Conservation (phyloP, 2,797 vertebrate genomes). For the Chelidonichthys spinosus region DNA sequence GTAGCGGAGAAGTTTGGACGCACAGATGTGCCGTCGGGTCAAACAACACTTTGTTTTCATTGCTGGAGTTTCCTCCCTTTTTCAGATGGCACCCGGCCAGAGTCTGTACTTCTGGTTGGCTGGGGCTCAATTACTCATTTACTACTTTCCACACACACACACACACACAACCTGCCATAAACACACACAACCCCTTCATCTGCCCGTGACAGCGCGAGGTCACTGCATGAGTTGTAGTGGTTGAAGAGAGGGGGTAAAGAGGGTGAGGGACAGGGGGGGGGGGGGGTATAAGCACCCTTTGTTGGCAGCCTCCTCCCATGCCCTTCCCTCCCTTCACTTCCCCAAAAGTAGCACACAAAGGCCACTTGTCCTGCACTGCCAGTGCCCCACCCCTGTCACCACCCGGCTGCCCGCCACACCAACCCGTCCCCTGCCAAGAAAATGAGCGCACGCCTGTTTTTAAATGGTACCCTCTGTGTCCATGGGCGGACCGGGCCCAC, state of each 20-base stretch:
- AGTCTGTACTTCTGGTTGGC: constrained; percentile 49
- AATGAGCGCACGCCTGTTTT: constrained; percentile 80
- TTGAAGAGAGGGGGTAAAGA: constrained; percentile 29
- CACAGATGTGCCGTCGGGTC: constrained; percentile 74
- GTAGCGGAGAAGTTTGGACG: constrained; percentile 57
- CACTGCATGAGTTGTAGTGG: constrained; percentile 63
- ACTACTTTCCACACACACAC: constrained; percentile 46
- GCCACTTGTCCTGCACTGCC: constrained; percentile 83
- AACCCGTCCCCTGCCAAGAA: constrained; percentile 83
- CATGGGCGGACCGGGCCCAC: constrained; percentile 53
- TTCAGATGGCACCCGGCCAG: constrained; percentile 57
- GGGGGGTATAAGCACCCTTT: constrained; percentile 74
- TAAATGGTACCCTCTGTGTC: constrained; percentile 82
- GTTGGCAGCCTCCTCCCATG: constrained; percentile 74
- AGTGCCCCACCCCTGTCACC: constrained; percentile 84
- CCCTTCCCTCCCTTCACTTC: constrained; percentile 70
- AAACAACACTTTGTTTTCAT: constrained; percentile 72
- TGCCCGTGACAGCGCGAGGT: constrained; percentile 63
- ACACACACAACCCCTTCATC: constrained; percentile 55
- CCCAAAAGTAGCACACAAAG: constrained; percentile 85
- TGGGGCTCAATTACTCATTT: constrained; percentile 65
- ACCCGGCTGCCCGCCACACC: constrained; percentile 86
- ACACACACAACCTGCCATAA: constrained; percentile 40
- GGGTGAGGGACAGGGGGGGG: constrained; percentile 10
- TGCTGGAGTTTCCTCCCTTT: constrained; percentile 61